Conservation (phyloP, 92 coral and sea anemone genomes). For the Porites evermanni region DNA sequence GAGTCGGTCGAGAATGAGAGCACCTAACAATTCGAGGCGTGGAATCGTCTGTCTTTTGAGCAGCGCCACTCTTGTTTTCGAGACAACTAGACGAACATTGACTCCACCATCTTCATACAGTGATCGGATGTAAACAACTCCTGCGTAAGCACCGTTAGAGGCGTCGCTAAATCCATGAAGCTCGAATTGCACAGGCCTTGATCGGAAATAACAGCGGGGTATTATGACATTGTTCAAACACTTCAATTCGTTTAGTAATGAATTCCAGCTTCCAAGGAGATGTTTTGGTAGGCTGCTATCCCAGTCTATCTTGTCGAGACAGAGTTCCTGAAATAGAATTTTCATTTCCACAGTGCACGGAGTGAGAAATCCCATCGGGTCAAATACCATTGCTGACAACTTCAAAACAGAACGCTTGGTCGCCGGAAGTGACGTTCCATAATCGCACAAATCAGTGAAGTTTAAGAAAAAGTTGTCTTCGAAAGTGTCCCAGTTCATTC, state of each 20-base stretch:
- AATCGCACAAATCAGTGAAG: constrained; percentile 20
- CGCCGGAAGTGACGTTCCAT: constrained; percentile 32
- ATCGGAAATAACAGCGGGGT: neutral
- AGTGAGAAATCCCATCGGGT: neutral
- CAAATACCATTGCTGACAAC: constrained; percentile 6
- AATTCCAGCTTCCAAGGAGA: neutral
- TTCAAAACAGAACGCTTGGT: constrained; percentile 64
- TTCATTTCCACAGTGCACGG: neutral
- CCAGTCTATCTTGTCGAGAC: neutral
- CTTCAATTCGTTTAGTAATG: neutral
- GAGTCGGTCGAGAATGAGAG: constrained; percentile 12
- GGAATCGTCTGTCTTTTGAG: constrained; percentile 13
- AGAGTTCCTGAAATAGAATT: too few relatives aligned
- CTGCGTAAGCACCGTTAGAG: constrained; percentile 15
- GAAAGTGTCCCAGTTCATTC: constrained; percentile 72
- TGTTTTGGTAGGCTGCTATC: neutral
- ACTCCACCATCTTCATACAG: neutral
- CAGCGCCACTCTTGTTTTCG: constrained; percentile 39
- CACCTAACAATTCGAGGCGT: constrained; percentile 48
- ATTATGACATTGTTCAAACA: neutral
- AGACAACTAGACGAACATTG: neutral
- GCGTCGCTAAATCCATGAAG: constrained; percentile 5
- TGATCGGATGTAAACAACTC: constrained; percentile 22
- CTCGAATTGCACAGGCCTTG: neutral
- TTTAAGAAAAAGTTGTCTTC: constrained; percentile 56